Percentiles rank a stretch among this genome's conserved stretches.
Conservation (phyloP, 1,140 invertebrate species). For the Yoshiicerus persimilis region DNA sequence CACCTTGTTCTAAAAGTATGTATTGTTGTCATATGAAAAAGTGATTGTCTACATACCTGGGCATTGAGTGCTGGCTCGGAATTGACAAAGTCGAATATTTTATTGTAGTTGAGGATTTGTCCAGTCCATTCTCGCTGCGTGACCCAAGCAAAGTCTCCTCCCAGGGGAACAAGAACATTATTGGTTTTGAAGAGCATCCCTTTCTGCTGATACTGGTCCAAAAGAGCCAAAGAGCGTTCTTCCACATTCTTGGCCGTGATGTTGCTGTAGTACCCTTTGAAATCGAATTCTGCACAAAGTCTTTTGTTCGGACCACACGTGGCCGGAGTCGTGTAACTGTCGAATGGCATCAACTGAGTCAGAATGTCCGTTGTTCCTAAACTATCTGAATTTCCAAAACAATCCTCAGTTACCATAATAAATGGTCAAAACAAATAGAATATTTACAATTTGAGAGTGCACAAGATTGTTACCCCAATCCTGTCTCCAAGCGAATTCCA, state of each 20-base stretch:
- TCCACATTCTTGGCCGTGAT: constrained; percentile 80
- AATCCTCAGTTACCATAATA: constrained; percentile 8
- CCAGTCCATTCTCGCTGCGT: constrained; percentile 87
- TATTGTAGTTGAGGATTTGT: constrained; percentile 90
- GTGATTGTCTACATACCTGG: constrained; percentile 61
- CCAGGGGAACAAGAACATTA: constrained; percentile 84
- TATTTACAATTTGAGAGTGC: no score
- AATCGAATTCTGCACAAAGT: background rate
- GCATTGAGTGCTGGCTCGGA: constrained; percentile 75
- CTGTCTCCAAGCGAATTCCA: constrained; percentile 95
- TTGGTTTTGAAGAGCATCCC: constrained; percentile 87
- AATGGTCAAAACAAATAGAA: constrained; percentile 34
- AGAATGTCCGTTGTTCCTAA: constrained; percentile 78
- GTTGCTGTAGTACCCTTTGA: background rate
- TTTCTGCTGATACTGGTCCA: constrained; percentile 97
- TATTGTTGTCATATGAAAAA: no score
- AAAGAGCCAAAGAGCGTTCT: constrained; percentile 72
- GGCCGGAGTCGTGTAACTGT: constrained; percentile 95
- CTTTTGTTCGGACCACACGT: constrained; percentile 82
- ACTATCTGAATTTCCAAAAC: constrained; percentile 61
- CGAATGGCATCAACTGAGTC: constrained; percentile 98
- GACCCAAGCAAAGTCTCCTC: constrained; percentile 95
- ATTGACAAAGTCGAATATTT: constrained; percentile 93
- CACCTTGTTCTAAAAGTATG: no score
- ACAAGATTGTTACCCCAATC: constrained; percentile 73